Base-by-base conservation (phyloP, 2,113 vertebrate species). In the Scomber scombrus region DNA sequence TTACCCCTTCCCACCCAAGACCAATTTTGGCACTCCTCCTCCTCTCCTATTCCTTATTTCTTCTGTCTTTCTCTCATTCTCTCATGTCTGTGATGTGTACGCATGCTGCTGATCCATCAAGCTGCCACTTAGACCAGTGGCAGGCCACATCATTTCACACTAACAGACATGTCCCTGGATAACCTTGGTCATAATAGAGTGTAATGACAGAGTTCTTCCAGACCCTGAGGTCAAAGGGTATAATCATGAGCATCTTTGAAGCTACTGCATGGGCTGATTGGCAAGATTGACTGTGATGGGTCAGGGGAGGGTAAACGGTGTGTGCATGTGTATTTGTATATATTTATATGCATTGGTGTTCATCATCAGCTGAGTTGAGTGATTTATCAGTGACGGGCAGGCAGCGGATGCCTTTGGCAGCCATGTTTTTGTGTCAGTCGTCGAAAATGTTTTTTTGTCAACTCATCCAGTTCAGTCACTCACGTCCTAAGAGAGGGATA, bases 121-220 rank as follows among this genome's bases (percentile, higher is more conserved):
- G 18, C 64, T 90, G 88, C 82, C 88, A 93, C 81, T 89, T 90
- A 75, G 45, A 85, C 66, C 60, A 74, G 50, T 76, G 81, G 77
- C 83, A 83, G 81, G 47, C 65, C 52, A 65, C 73, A 91, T 91
- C 89, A 89, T 88, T 93, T 77, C 82, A 83, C 69, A 71, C 58
- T 74, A 90, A 87, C 79, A 80, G 83, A 84, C 82, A 15, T 58
- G 79, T 91, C 88, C 82, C 82, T 73, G 81, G 74, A 78, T 86
- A 90, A 94, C 94, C 91, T 94, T 93, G 92, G 89, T 84, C 56
- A 31, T 90, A 77, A 91, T 80, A 61, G 83, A 84, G 82, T 79
- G 67, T 85, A 85, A 93, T 84, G 89, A 81, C 71, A 79, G 80
- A 71, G 79, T 81, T 77, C 57, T 40, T 54, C 13, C 57, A 68